Evolutionary conservation across 2,888 invertebrate genomes (phyloP), one percentile per base, ranked within the genome.

Genomic region (Falcaria lacertinaria): DNA sequence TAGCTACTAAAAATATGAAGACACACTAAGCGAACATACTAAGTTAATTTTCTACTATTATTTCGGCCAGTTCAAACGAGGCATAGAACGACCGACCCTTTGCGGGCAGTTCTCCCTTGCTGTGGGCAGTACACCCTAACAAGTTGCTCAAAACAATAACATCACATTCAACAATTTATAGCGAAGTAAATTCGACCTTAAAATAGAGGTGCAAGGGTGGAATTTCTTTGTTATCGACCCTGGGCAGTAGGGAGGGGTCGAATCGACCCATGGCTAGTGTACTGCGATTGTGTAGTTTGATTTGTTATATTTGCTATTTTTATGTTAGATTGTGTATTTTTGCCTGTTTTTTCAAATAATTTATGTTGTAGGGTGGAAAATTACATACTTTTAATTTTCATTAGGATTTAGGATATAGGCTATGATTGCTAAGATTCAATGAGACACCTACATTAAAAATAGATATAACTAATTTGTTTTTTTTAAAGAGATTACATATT

Each of bases 111-210:
- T 69, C 84, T 73, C 86, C 87, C 86, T 78, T 67, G 64, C 74
- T 73, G 78, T 87, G 87, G 87, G 87, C 88, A 89, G 87, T 84
- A 70, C 86, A 80, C 86, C 89, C 76, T 69, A 76, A 74, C 74
- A 71, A 74, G 73, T 75, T 67, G 62, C 52, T 54, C 57, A 58
- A 69, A 60, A 74, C 75, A 80, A 85, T 79, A 85, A 83, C 82
- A 80, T 70, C 68, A 60, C 69, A 84, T 72, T 73, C 54, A 49
- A 70, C 67, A 33, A 22, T n/a, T 35, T 22, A 34, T 11, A 15
- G 16, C 56, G 59, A 36, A 6, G 44, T 1, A 73, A 70, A 68
- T 34, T 50, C 54, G 46, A 69, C 74, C 60, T 42, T 78, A 70
- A 17, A 0, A 0, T 0, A 5, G 0, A 1, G 1, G 0, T 0